Evolutionary conservation across 2,888 invertebrate species (phyloP).

Genomic region (Heteromyza rotundicornis): DNA sequence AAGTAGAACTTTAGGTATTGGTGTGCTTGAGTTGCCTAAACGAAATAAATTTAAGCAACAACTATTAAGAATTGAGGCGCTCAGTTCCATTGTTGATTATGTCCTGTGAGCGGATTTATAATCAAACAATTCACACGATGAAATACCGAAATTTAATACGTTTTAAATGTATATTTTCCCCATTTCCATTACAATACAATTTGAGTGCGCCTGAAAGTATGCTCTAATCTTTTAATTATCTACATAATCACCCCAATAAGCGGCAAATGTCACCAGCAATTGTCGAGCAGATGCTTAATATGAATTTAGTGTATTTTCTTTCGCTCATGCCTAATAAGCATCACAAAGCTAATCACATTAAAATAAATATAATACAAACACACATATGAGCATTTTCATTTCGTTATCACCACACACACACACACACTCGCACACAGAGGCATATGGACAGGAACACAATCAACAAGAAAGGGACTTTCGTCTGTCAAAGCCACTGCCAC

Average conservation of each 20-base stretch:
- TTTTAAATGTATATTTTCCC: too few species aligned
- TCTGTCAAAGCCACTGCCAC: constrained; percentile 1
- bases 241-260: not conserved
- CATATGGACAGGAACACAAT: not conserved
- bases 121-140: too few species aligned
- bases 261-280: not conserved
- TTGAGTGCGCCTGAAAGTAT: not conserved
- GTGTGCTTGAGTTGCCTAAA: too few species aligned
- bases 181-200: too few species aligned
- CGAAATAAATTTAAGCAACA: too few species aligned
- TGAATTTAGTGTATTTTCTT: not conserved
- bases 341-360: not conserved
- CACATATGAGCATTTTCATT: too few species aligned
- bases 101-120: too few species aligned
- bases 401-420: not conserved
- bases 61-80: too few species aligned
- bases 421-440: too few species aligned
- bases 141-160: too few species aligned
- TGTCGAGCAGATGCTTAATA: not conserved
- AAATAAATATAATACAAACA: not conserved
- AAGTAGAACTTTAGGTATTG: too few species aligned
- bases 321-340: not conserved
- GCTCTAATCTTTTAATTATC: not conserved
- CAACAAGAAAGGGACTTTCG: not conserved
- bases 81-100: too few species aligned